Evolutionary conservation across 2,888 invertebrate species (phyloP), one percentile per base, ranked within the genome.

Genomic region (Cremastinae sp.): DNA sequence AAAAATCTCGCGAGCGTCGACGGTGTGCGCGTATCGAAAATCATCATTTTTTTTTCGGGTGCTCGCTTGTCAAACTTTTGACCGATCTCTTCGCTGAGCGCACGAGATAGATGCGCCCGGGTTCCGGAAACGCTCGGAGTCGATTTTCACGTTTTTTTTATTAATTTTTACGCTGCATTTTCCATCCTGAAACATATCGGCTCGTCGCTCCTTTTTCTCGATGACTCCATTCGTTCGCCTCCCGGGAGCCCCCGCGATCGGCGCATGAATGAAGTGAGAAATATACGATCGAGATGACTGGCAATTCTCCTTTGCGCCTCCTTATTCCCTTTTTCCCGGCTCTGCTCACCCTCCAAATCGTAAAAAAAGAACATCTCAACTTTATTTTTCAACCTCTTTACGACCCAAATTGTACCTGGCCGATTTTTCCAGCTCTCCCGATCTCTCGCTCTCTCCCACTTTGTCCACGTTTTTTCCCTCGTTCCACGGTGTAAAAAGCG

Each of bases 321-420:
- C 36, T 58, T 43, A 56, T 43, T 59, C 38, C 34, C 2, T 16
- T 36, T 28, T 41, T 10, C n/a, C 36, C 43, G 36, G 14, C 49
- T 56, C 49, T 34, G 12, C 22, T 41, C 3, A 45, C 3, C 22
- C 62, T 34, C 20, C 9, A 47, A 16, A 58, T 74, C 54, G 68
- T 69, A 72, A 78, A 78, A n/a, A 64, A 45, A 16, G 53, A 28
- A 56, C 9, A 16, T 47, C 18, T 59, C 20, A 58, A 28, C 38
- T 54, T 68, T 58, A 75, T 58, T 71, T 77, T 68, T 62, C 43
- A 58, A 45, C 64, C 22, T 54, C 54, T 74, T 70, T 70, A 56
- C 36, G 64, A 20, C 7, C 51, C 51, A 61, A 14, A 56, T 20
- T 34, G 36, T 59, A 45, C 59, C 53, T 45, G 1, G 34, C 22